Conservation (phyloP, 2,113 vertebrate genomes). For the Alligator mississippiensis region DNA sequence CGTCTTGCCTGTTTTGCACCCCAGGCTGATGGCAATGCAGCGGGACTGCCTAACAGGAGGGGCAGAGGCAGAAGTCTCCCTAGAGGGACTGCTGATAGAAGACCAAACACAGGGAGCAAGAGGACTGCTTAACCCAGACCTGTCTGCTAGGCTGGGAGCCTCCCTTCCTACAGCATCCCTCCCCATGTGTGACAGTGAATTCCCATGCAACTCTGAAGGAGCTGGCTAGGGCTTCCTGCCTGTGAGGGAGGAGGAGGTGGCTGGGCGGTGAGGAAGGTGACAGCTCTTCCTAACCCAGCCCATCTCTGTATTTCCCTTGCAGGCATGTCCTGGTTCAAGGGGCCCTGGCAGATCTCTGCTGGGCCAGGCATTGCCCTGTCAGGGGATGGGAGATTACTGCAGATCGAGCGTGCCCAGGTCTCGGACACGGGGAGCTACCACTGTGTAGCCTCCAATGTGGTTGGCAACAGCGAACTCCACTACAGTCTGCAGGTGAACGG, state of each 20-base stretch:
- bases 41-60: not conserved
- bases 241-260: no score
- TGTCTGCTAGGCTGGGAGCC: no score
- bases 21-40: not conserved
- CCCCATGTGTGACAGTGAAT: no score
- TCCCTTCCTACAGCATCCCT: no score
- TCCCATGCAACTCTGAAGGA: no score
- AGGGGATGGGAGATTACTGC: slow-evolving; percentile 58
- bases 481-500: slow-evolving; percentile 75
- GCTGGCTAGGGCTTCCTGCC: no score
- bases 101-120: not conserved
- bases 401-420: slow-evolving; percentile 30
- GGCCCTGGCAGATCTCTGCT: not conserved
- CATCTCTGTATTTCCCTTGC: not conserved
- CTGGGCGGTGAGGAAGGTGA: not conserved
- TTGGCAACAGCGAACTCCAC: slow-evolving; percentile 51
- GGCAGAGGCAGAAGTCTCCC: not conserved
- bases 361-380: not conserved
- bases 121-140: not conserved
- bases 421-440: slow-evolving; percentile 69
- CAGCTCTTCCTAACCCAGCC: rapidly evolving
- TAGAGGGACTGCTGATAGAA: not conserved
- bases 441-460: slow-evolving; percentile 74
- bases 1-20: not conserved
- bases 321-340: slow-evolving; percentile 80